phyloP scores from a whole-genome alignment of 92 coral and sea anemone genomes.

The Porites cylindrica region DNA sequence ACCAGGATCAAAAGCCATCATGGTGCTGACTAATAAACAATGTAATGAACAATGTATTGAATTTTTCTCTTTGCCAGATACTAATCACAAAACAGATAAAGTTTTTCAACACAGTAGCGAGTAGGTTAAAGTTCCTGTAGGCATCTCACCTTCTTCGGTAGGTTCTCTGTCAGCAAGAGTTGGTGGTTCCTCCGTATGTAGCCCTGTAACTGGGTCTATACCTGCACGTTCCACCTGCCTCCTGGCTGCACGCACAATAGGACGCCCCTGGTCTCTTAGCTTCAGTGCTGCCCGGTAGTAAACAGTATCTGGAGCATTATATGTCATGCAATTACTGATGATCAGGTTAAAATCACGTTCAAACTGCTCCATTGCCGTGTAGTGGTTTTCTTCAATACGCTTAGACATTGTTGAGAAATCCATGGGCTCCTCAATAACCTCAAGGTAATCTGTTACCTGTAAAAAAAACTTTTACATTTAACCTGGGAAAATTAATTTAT shows the following conservation, averaged over 20 bases:
- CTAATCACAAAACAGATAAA: neutral
- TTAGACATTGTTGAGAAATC: slow-evolving; percentile 91
- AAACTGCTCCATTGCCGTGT: slow-evolving; percentile 94
- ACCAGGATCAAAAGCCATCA: neutral
- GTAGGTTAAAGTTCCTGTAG: neutral
- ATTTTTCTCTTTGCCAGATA: too few species aligned
- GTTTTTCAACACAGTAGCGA: neutral
- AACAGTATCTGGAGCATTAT: slow-evolving; percentile 95
- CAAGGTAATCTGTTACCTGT: slow-evolving; percentile 96
- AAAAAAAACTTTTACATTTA: neutral
- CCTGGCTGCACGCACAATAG: slow-evolving; percentile 91
- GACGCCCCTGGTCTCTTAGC: slow-evolving; percentile 95
- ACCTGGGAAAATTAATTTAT: neutral
- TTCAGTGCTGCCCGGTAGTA: slow-evolving; percentile 95
- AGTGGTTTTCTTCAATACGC: slow-evolving; percentile 89
- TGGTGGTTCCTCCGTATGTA: slow-evolving; percentile 92
- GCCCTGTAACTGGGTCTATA: slow-evolving; percentile 94
- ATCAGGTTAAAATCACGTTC: slow-evolving; percentile 92
- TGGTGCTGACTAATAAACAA: too few species aligned
- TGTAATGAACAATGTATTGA: too few species aligned
- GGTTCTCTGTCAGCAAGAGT: slow-evolving; percentile 93
- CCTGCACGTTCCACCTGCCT: slow-evolving; percentile 97
- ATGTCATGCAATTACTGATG: slow-evolving; percentile 84
- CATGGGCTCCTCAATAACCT: slow-evolving; percentile 91
- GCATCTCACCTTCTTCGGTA: slow-evolving; percentile 89